Evolutionary conservation across 2,797 vertebrate genomes (phyloP).

Genomic region (Enteromius mattozi): DNA sequence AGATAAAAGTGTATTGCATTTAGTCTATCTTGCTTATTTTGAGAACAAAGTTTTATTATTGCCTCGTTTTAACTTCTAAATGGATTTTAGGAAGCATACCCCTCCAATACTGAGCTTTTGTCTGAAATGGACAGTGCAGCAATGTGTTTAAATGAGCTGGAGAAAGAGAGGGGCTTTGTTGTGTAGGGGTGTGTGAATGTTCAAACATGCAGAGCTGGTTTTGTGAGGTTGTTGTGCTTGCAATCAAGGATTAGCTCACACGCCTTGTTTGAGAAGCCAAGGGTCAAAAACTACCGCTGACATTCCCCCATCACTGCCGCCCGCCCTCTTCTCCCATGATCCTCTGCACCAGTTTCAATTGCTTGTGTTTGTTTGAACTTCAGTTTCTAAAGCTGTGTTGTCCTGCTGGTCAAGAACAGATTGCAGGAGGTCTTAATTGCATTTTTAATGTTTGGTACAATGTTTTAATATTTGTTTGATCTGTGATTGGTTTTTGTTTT

Average conservation of each 20-base stretch:
- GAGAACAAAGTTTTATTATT: neutral
- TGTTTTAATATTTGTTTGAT: neutral
- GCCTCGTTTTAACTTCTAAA: neutral
- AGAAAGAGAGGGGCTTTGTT: conserved; percentile 11
- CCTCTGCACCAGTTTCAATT: conserved; percentile 8
- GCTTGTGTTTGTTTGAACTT: neutral
- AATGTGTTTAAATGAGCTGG: conserved; percentile 23
- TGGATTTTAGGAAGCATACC: neutral
- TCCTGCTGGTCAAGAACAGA: neutral
- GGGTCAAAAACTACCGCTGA: conserved; percentile 70
- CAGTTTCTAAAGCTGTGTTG: neutral
- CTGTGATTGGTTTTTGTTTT: conserved; percentile 37
- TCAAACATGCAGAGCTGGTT: conserved; percentile 70
- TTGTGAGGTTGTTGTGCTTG: conserved; percentile 61
- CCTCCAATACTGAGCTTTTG: neutral
- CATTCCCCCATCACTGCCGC: conserved; percentile 43
- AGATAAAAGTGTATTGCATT: neutral
- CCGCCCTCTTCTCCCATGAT: neutral
- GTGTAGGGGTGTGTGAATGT: conserved; percentile 43
- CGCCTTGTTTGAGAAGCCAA: conserved; percentile 70
- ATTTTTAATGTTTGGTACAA: neutral
- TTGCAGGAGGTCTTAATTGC: neutral
- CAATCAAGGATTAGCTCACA: conserved; percentile 65
- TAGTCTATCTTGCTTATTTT: neutral
- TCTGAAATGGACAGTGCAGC: neutral